These are phyloP conservation scores for Strongylocentrotus purpuratus DNA, from an alignment of 35 echinoderm and acorn worm genomes.

Conservation along the genomic window DNA sequence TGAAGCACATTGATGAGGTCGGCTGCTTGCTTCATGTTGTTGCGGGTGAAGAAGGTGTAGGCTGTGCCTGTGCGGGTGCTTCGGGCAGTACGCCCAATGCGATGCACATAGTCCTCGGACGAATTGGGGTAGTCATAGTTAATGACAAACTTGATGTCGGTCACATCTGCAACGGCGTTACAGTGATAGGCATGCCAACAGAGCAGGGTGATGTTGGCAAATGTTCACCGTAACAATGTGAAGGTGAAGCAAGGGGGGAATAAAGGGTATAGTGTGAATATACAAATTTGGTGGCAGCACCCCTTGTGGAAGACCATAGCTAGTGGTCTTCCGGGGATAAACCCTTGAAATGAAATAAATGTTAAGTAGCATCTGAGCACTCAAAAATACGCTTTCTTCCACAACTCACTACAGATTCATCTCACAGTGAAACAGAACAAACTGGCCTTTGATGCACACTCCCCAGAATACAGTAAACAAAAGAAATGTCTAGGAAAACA, in stretches of 20 bases:
- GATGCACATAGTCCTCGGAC: slow-evolving; percentile 97
- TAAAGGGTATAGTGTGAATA: slow-evolving; percentile 64
- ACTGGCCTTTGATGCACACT: slow-evolving; percentile 41
- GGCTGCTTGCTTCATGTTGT: slow-evolving; percentile 77
- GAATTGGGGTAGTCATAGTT: slow-evolving; percentile 99
- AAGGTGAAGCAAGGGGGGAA: slow-evolving; percentile 42
- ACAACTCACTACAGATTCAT: neutral
- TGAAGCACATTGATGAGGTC: slow-evolving; percentile 82
- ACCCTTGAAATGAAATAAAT: neutral
- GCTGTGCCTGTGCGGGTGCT: slow-evolving; percentile 88
- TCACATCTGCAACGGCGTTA: slow-evolving; percentile 75
- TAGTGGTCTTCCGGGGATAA: neutral
- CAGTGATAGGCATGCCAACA: slow-evolving; percentile 50
- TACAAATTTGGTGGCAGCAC: neutral
- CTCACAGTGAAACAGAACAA: neutral
- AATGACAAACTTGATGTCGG: slow-evolving; percentile 99
- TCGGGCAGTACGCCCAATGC: slow-evolving; percentile 97
- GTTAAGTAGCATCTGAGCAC: neutral
- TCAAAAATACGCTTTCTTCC: neutral
- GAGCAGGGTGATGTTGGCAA: slow-evolving; percentile 49
- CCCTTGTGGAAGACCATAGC: neutral
- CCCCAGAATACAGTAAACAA: neutral
- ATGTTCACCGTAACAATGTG: slow-evolving; percentile 41
- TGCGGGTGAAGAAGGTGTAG: slow-evolving; percentile 95
- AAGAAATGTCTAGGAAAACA: neutral